Evolutionary conservation across 2,888 invertebrate species (phyloP).

Genomic region (Pimpla rufipes): DNA sequence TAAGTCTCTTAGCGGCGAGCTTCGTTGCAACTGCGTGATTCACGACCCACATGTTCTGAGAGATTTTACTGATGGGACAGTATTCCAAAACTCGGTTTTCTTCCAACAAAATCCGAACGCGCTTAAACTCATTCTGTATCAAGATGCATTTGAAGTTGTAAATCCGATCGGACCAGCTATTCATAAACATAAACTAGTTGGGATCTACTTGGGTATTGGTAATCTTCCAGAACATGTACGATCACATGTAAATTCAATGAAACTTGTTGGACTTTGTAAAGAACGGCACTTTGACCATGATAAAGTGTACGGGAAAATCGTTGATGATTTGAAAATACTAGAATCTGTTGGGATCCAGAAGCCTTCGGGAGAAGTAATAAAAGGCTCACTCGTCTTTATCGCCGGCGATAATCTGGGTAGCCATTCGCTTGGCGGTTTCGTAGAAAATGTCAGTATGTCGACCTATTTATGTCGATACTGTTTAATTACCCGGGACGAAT

Average conservation of each 20-base stretch:
- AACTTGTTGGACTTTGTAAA: constrained; percentile 48
- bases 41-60: constrained; percentile 58
- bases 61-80: constrained; percentile 73
- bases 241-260: constrained; percentile 62
- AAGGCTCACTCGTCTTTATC: constrained; percentile 59
- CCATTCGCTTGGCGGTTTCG: constrained; percentile 69
- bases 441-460: constrained; percentile 68
- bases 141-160: constrained; percentile 72
- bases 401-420: constrained; percentile 70
- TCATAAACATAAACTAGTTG: constrained; percentile 70
- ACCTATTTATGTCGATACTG: constrained; percentile 69
- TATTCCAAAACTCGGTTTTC: constrained; percentile 69
- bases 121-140: constrained; percentile 68
- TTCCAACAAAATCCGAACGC: constrained; percentile 70
- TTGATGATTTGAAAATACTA: constrained; percentile 54
- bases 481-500: constrained; percentile 40
- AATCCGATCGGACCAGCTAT: constrained; percentile 69
- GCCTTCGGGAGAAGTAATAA: constrained; percentile 46
- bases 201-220: constrained; percentile 67
- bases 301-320: no score
- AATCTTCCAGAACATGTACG: constrained; percentile 59
- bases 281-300: no score
- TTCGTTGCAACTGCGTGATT: constrained; percentile 14
- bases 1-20: not conserved
- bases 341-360: constrained; percentile 53